Evolutionary conservation across 23 tunicate species (phyloP).

Genomic region (Oikopleura vanhoeffeni): DNA sequence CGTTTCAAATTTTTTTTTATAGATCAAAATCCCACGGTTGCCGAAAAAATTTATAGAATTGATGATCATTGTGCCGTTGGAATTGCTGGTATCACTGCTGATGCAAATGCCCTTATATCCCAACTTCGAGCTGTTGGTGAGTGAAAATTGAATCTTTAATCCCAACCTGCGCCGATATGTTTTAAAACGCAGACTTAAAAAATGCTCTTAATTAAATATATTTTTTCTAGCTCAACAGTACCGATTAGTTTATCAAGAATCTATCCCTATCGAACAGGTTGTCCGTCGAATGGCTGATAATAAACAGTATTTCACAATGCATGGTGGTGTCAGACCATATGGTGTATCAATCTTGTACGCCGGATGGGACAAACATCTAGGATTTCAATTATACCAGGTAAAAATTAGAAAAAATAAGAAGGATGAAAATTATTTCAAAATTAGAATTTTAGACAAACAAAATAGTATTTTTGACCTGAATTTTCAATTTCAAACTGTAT

Average conservation of each 20-base stretch:
- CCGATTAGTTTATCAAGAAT: constrained; percentile 49
- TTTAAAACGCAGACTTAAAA: not conserved
- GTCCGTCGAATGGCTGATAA: constrained; percentile 63
- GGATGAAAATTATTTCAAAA: too few relatives aligned
- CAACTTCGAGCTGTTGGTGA: constrained; percentile 59
- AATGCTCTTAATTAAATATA: too few relatives aligned
- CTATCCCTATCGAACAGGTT: constrained; percentile 82
- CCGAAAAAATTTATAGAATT: constrained; percentile 77
- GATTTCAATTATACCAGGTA: constrained; percentile 64
- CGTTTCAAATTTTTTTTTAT: too few relatives aligned
- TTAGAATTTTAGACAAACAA: too few relatives aligned
- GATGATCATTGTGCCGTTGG: constrained; percentile 86
- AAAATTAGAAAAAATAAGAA: too few relatives aligned
- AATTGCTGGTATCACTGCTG: constrained; percentile 91
- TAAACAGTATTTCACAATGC: constrained; percentile 78
- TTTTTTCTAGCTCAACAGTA: constrained; percentile 20
- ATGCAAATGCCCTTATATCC: constrained; percentile 72
- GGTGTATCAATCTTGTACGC: constrained; percentile 75
- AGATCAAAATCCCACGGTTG: constrained; percentile 38
- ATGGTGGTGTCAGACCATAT: constrained; percentile 77
- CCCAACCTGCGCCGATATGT: too few relatives aligned
- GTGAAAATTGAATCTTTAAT: constrained; percentile 16
- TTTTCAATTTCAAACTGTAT: too few relatives aligned
- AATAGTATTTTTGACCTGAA: too few relatives aligned
- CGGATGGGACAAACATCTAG: constrained; percentile 92